These are phyloP conservation scores for Leptopilina syphax DNA, from an alignment of 2,888 invertebrate species.

Conservation along the genomic window DNA sequence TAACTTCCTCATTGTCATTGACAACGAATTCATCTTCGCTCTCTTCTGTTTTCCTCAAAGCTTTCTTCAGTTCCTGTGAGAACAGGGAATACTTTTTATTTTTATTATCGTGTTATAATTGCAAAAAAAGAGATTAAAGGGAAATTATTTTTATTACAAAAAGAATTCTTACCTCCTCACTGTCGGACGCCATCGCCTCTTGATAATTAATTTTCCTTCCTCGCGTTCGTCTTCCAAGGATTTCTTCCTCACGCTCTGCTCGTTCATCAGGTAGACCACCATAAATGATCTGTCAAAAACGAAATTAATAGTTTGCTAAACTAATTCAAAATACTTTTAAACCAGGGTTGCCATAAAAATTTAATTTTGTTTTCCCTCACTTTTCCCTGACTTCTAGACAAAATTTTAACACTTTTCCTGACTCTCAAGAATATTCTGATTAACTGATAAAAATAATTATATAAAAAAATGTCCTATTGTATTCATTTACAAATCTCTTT, in stretches of 20 bases:
- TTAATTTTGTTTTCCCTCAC: too few relatives aligned
- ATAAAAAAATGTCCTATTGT: too few relatives aligned
- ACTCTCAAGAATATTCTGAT: too few relatives aligned
- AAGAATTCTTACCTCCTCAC: conserved; percentile 81
- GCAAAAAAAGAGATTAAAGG: too few relatives aligned
- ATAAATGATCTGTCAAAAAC: conserved; percentile 69
- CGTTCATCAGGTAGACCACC: conserved; percentile 75
- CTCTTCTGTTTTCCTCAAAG: conserved; percentile 76
- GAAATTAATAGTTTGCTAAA: background rate
- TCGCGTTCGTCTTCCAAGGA: conserved; percentile 83
- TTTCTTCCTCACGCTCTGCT: conserved; percentile 78
- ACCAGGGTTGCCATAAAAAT: too few relatives aligned
- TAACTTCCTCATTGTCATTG: conserved; percentile 77
- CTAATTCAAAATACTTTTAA: conserved; percentile 33
- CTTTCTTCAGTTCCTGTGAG: conserved; percentile 76
- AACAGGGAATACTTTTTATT: background rate
- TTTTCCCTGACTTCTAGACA: too few relatives aligned
- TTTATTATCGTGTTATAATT: too few relatives aligned
- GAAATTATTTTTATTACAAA: background rate
- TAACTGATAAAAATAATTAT: too few relatives aligned
- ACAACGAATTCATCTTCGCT: conserved; percentile 79
- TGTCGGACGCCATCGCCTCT: conserved; percentile 86
- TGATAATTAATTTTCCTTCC: conserved; percentile 88
- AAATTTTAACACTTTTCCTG: too few relatives aligned
- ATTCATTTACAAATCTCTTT: too few relatives aligned